A percentile compares a stretch with the other conserved stretches of the same genome.
Conservation (phyloP, 2,113 vertebrate species). For the Takifugu bimaculatus region DNA sequence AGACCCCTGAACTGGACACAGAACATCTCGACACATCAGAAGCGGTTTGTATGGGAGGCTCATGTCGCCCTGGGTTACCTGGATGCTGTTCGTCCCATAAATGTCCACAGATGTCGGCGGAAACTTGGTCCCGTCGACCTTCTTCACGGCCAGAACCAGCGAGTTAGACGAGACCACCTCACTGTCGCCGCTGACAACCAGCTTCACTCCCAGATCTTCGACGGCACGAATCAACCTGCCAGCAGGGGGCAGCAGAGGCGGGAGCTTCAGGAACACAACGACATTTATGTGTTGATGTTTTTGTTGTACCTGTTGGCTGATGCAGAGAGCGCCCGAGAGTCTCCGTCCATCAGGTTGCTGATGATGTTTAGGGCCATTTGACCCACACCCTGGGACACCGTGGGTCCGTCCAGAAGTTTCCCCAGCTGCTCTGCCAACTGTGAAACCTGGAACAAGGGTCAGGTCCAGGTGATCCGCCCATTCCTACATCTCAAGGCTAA, state of each 20-base stretch:
- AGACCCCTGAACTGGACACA: slow-evolving; percentile 28
- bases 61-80: slow-evolving; percentile 34
- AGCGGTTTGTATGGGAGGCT: no score
- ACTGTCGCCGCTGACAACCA: slow-evolving; percentile 68
- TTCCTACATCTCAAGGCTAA: no score
- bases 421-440: slow-evolving; percentile 76
- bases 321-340: slow-evolving; percentile 61
- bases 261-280: not conserved
- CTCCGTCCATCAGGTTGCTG: slow-evolving; percentile 75
- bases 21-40: not conserved
- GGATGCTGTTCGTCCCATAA: slow-evolving; percentile 64
- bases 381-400: slow-evolving; percentile 55
- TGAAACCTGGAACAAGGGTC: slow-evolving; percentile 60
- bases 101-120: slow-evolving; percentile 75
- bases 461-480: not conserved
- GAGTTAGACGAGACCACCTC: slow-evolving; percentile 72
- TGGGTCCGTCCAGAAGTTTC: slow-evolving; percentile 64
- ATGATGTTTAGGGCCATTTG: slow-evolving; percentile 69
- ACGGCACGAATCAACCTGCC: slow-evolving; percentile 83
- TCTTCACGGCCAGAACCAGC: slow-evolving; percentile 82
- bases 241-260: slow-evolving; percentile 10
- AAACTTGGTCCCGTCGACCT: slow-evolving; percentile 76
- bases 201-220: slow-evolving; percentile 80
- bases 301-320: slow-evolving; percentile 80
- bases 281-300: not conserved